Evolutionary conservation across 2,113 vertebrate species (phyloP), one percentile per base, ranked within the genome.

Genomic region (Capreolus pygargus): DNA sequence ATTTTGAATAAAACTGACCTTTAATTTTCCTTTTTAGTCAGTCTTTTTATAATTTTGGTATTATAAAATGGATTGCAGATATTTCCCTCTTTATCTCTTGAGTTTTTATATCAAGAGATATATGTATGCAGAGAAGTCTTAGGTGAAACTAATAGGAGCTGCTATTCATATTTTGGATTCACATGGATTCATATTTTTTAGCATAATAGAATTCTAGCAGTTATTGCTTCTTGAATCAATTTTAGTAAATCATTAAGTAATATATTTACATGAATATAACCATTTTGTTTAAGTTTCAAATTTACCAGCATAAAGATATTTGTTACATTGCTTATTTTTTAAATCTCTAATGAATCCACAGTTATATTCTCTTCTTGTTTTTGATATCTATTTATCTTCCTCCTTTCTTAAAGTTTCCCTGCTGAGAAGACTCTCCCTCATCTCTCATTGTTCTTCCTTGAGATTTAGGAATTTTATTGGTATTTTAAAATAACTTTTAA

Each of bases 31-130:
- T 43, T 57, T 67, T 93, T 91, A 86, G 14, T 89, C 30, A 27
- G 9, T 78, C 17, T 89, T 96, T 89, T 96, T 74, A 70, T 96
- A 95, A 93, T 83, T 89, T 81, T 89, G 39, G 4, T 79, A 57
- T 91, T 27, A 67, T 86, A 52, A 5, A 79, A 47, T 84, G 13
- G 79, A 10, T 16, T 95, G 36, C 5, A 4, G 3, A 88, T 27
- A 85, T 89, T 54, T 70, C 15, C 5, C 13, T 81, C 30, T 86
- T 89, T 54, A 64, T 76, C 5, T 83, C 83, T 96, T 79, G 58
- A 74, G 3, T 52, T 93, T 95, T 87, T 83, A n/a, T 79, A 36
- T 21, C 27, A n/a, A n/a, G n/a, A n/a, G n/a, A n/a, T n/a, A n/a
- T n/a, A 92, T 84, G 5, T 94, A 17, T 21, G 28, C 7, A 36